Evolutionary conservation across 2,888 invertebrate species (phyloP).

Genomic region (Lapara coniferarum): DNA sequence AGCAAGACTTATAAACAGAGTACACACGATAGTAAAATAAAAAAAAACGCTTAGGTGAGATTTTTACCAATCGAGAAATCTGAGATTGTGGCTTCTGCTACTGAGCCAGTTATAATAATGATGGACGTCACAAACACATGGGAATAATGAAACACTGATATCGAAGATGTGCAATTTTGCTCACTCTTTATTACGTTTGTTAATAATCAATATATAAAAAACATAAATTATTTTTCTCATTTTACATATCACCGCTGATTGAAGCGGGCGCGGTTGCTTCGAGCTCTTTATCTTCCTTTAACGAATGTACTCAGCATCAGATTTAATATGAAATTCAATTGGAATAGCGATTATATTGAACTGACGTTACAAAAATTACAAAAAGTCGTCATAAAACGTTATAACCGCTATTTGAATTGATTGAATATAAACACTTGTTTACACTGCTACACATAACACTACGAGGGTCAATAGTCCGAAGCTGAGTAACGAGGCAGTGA

Average conservation of each 20-base stretch:
- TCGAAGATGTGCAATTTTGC: constrained; percentile 77
- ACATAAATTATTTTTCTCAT: constrained; percentile 76
- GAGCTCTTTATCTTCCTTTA: constrained; percentile 40
- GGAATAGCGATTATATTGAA: background rate
- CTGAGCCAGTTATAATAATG: background rate
- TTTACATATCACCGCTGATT: constrained; percentile 74
- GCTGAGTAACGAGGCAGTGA: constrained; percentile 23
- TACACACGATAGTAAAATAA: no score
- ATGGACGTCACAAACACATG: constrained; percentile 38
- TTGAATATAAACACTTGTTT: constrained; percentile 23
- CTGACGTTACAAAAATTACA: constrained; percentile 22
- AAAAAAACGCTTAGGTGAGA: no score
- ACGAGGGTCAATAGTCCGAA: background rate
- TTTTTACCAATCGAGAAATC: no score
- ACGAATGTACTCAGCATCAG: constrained; percentile 13
- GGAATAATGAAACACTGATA: constrained; percentile 66
- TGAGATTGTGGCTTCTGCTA: no score
- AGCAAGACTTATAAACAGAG: no score
- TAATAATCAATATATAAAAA: constrained; percentile 70
- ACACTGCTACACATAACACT: constrained; percentile 18
- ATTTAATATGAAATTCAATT: constrained; percentile 1
- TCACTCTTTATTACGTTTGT: constrained; percentile 83
- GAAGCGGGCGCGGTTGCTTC: constrained; percentile 53
- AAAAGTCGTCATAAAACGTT: constrained; percentile 3
- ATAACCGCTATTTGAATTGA: background rate